Conservation (phyloP, 2,888 invertebrate genomes). For the Ennomos erosarius region DNA sequence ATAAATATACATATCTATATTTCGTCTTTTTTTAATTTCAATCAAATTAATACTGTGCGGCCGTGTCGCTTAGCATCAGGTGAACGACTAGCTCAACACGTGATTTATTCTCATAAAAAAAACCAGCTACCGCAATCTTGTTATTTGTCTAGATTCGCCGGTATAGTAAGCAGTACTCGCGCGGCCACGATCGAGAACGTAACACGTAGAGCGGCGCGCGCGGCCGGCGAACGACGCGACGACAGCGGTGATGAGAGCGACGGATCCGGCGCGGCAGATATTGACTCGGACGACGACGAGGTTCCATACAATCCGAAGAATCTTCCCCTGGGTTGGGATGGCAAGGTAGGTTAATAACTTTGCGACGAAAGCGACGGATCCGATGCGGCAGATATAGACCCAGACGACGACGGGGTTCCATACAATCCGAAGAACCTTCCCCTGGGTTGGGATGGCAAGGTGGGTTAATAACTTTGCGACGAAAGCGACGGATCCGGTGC, state of each 20-base stretch:
- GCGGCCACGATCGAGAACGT: slow-evolving; percentile 98
- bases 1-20: too few relatives aligned
- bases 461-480: slow-evolving; percentile 47
- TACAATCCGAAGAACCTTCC: slow-evolving; percentile 89
- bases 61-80: too few relatives aligned
- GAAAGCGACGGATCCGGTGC: too few relatives aligned
- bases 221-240: slow-evolving; percentile 96
- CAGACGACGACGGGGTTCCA: too few relatives aligned
- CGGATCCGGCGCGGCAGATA: slow-evolving; percentile 91
- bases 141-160: slow-evolving; percentile 86
- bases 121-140: too few relatives aligned
- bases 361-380: too few relatives aligned
- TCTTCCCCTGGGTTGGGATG: slow-evolving; percentile 99
- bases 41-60: too few relatives aligned
- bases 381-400: slow-evolving; percentile 52
- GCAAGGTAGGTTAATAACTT: slow-evolving; percentile 87
- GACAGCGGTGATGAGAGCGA: slow-evolving; percentile 95
- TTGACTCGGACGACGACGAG: slow-evolving; percentile 96
- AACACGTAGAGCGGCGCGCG: slow-evolving; percentile 98
- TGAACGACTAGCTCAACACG: too few relatives aligned
- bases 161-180: slow-evolving; percentile 93
- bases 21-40: too few relatives aligned
- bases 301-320: slow-evolving; percentile 99
- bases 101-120: too few relatives aligned
- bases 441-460: slow-evolving; percentile 99